Base-by-base conservation (phyloP, 2,113 vertebrate genomes). In the Boleophthalmus pectinirostris region DNA sequence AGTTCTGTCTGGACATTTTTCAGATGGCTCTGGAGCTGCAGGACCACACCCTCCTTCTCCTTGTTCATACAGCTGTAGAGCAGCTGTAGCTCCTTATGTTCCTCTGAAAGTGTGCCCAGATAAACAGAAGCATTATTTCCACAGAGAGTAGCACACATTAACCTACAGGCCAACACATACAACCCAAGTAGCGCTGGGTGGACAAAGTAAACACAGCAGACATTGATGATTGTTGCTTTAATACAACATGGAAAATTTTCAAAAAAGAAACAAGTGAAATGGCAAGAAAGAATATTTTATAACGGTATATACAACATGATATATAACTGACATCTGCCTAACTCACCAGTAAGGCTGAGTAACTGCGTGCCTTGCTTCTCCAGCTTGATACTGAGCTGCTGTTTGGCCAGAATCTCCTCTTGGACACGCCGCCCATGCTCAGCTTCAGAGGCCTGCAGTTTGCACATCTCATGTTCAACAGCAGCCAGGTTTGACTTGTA, bases 1-100 rank as follows among this genome's bases (percentile, higher is more conserved):
- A 96, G 84, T 70, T 96, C 95, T 18, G 72, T 74, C 1, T 73
- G 75, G 43, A 81, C 38, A 20, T 65, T 72, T 88, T 80, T 94
- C 0, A 91, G 79, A 75, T 94, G 94, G 79, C 89, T 81, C 91
- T 91, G 94, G 64, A 96, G 89, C 49, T 92, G 91, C 75, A 87
- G 88, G 79, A 91, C 93, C 74, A 85, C 88, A 2, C 83, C 90
- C 85, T 93, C 85, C 66, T 93, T 72, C 81, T 94, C 94, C 75
- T 93, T 81, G 0, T 58, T 89, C 85, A 92, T 89, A 73, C 82
- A 89, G 85, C 75, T 84, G 76, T 92, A 93, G 75, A 91, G 85
- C 68, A 72, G 87, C 77, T 92, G 94, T 74, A 95, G 73, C 70
- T 87, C 77, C 83, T 94, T 88, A 72, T 93, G 94, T 38, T 92